Conservation (phyloP, 2,113 vertebrate species). For the Raja brachyura region DNA sequence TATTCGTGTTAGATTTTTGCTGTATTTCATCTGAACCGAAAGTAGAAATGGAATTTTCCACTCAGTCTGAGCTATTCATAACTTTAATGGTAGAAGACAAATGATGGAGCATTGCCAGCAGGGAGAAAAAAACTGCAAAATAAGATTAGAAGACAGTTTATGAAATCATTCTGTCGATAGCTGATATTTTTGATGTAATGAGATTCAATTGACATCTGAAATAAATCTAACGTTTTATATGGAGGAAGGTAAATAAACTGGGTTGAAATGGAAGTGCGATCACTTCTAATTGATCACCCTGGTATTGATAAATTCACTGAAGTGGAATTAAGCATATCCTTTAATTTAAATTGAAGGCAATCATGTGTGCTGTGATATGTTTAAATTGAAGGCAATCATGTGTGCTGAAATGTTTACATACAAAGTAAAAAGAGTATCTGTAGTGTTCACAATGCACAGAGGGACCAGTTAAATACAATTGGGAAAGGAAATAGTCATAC, state of each 20-base stretch:
- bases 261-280: neutral
- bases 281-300: neutral
- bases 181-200: neutral
- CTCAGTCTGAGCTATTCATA: neutral
- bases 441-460: neutral
- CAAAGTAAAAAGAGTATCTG: neutral
- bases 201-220: neutral
- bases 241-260: neutral
- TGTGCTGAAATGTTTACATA: neutral
- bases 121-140: neutral
- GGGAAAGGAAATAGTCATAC: neutral
- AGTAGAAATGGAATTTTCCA: slow-evolving; percentile 24
- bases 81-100: neutral
- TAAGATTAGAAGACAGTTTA: neutral
- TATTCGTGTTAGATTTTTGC: neutral
- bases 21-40: neutral
- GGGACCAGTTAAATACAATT: neutral
- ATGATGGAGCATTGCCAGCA: neutral
- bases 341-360: slow-evolving; percentile 23
- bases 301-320: slow-evolving; percentile 10
- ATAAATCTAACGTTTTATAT: too few species aligned
- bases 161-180: neutral
- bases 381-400: neutral
- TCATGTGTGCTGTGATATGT: neutral
- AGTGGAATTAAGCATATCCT: slow-evolving; percentile 5